Percentiles rank a stretch among this genome's conserved stretches.
These are phyloP conservation scores for Cherax destructor DNA, from an alignment of 1,140 invertebrate genomes.

Conservation along the genomic window DNA sequence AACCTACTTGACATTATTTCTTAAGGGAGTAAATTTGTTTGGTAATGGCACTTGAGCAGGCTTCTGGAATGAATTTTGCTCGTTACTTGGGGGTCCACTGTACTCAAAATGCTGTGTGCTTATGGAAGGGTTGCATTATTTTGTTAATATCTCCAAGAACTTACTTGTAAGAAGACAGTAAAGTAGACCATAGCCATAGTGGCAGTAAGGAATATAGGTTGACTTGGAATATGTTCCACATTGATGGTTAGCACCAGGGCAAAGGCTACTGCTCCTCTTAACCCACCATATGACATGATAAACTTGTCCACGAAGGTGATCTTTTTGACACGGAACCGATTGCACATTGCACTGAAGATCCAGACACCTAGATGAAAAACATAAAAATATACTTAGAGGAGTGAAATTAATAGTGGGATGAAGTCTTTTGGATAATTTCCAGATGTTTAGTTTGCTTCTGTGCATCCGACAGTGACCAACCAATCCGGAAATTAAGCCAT, in stretches of 20 bases:
- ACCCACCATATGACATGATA: slow-evolving; percentile 98
- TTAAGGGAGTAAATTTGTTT: too few relatives aligned
- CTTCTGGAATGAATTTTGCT: too few relatives aligned
- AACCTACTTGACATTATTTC: too few relatives aligned
- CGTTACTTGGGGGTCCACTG: too few relatives aligned
- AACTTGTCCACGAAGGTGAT: slow-evolving; percentile 97
- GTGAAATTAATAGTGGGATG: too few relatives aligned
- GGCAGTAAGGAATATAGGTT: slow-evolving; percentile 96
- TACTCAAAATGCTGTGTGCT: too few relatives aligned
- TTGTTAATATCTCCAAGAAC: slow-evolving; percentile 9
- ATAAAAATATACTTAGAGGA: neutral
- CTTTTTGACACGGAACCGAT: slow-evolving; percentile 93
- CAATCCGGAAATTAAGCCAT: too few relatives aligned
- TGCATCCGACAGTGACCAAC: neutral
- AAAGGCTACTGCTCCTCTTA: slow-evolving; percentile 98
- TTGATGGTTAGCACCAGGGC: slow-evolving; percentile 95
- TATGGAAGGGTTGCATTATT: too few relatives aligned
- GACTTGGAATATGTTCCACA: slow-evolving; percentile 78
- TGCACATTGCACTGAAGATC: slow-evolving; percentile 90
- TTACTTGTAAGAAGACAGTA: slow-evolving; percentile 94
- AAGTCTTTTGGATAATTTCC: neutral
- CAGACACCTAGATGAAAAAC: slow-evolving; percentile 86
- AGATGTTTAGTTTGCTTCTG: neutral
- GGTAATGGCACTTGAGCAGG: too few relatives aligned
- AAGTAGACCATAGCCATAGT: slow-evolving; percentile 99